Evolutionary conservation across 1,140 invertebrate genomes (phyloP), one percentile per base, ranked within the genome.

Genomic region (Meloidogyne floridensis): DNA sequence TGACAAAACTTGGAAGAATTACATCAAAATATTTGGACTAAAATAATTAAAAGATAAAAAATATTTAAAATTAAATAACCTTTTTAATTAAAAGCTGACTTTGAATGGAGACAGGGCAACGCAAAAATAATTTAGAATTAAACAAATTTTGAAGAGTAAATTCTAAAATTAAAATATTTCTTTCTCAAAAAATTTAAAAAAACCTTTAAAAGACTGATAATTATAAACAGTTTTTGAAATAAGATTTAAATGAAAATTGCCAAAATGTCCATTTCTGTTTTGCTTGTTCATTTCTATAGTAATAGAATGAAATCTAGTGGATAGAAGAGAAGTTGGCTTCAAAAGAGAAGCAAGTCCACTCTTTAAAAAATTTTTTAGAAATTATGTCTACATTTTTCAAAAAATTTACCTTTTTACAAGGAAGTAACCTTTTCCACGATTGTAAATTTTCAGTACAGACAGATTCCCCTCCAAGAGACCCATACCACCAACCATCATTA

Each of bases 361-460:
- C 81, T 82, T 13, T 73, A 43, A n/a, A 73, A 13, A 20, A 1
- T 32, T 32, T 32, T 32, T 32, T 32, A 32, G 32, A 32, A 32
- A 32, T 32, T 32, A 32, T 32, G 59, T 42, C 81, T 78, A 2
- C 15, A 72, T 78, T 82, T 13, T 73, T 15, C 3, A 73, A 13
- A 20, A 51, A 42, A 11, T 65, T 65, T 15, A 82, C 81, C 56
- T 82, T 20, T 59, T 82, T 82, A 54, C 81, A 82, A 15, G 81
- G 81, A 43, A 82, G 69, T 4, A 82, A 82, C 20, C 81, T 82
- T 72, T 82, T 82, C 81, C 81, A 82, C 3, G 81, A 20, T 42
- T 82, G 80, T 5, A 82, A 53, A 72, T 82, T 82, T 53, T 82
- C 81, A 15, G 81, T 72, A 47, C 81, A 82, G 69, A 82, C 76